Base-by-base conservation (phyloP, 2,797 vertebrate species). In the Acanthiza pusilla region DNA sequence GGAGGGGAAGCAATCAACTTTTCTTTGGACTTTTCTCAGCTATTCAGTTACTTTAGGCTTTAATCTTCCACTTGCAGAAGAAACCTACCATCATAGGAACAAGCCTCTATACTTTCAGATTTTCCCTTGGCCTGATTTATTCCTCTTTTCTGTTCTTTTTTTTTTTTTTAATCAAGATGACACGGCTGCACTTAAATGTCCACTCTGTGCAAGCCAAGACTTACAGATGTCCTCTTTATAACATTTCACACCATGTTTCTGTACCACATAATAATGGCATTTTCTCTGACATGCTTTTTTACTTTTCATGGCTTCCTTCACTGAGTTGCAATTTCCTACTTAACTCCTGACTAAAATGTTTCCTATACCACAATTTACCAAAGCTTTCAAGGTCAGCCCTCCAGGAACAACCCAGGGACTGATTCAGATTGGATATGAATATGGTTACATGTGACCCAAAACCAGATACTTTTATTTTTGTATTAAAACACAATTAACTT, bases 1-100 rank as follows among this genome's bases (percentile, higher is more conserved):
- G 98, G 97, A 98, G 97, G 98, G 97, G 98, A 98, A 98, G 98
- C 97, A 98, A 98, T 98, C 98, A 98, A 97, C 96, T 88, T 97
- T 97, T 97, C 97, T 97, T 97, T 96, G 91, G 93, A 96, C 89
- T 93, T 91, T 96, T 97, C 95, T 96, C 94, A 96, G 97, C 98
- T 98, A 98, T 98, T 98, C 98, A 98, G 97, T 96, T 75, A 92
- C 94, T 97, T 85, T 27, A 81, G 91, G 97, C 97, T 98, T 98
- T 98, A 98, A 98, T 98, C 98, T 98, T 97, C 95, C 88, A 93
- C 92, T 92, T 23, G 78, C 71, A 94, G 94, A 95, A 96, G 95
- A 97, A 97, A 92, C 65, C 85, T 88, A 92, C 71, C 66, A 47
- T 94, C 96, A 95, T 14, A 90, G 61, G 91, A 92, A 91, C 94